These are phyloP conservation scores for Colius striatus DNA, from an alignment of 2,113 vertebrate genomes.

Conservation along the genomic window DNA sequence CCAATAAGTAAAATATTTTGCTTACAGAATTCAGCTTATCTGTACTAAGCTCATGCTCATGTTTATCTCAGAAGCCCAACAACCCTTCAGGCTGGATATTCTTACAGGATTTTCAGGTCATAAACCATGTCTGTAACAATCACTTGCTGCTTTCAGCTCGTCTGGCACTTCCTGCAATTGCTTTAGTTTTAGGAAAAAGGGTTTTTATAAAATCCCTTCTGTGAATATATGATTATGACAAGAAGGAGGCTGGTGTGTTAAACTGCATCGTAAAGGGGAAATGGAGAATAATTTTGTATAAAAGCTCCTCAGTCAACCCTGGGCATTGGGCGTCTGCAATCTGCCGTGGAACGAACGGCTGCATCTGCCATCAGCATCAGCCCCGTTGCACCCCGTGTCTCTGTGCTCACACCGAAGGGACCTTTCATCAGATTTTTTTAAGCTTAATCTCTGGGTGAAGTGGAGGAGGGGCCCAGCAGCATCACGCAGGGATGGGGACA, in stretches of 20 bases:
- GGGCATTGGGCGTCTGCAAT: not conserved
- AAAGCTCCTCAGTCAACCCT: not conserved
- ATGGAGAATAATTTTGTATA: not conserved
- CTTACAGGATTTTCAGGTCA: not conserved
- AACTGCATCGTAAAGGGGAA: not conserved
- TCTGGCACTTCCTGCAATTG: not conserved
- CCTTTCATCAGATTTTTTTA: not conserved
- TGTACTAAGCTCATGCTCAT: not conserved
- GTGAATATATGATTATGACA: not conserved
- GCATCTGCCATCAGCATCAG: not conserved
- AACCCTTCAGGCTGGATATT: constrained; percentile 20
- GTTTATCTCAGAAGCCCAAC: not conserved
- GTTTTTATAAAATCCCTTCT: not conserved
- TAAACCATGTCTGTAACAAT: not conserved
- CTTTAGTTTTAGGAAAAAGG: not conserved
- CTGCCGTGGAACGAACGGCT: not conserved
- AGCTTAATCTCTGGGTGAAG: not conserved
- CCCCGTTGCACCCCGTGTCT: accelerated
- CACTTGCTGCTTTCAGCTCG: not conserved
- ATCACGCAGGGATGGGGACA: not conserved
- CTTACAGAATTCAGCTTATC: not conserved
- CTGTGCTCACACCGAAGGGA: accelerated
- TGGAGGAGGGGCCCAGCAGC: not conserved
- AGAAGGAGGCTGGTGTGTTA: not conserved
- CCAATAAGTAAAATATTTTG: not conserved